Percentiles rank a stretch among this genome's conserved stretches.
phyloP scores from a whole-genome alignment of 1,140 invertebrate species.

The Apis laboriosa region DNA sequence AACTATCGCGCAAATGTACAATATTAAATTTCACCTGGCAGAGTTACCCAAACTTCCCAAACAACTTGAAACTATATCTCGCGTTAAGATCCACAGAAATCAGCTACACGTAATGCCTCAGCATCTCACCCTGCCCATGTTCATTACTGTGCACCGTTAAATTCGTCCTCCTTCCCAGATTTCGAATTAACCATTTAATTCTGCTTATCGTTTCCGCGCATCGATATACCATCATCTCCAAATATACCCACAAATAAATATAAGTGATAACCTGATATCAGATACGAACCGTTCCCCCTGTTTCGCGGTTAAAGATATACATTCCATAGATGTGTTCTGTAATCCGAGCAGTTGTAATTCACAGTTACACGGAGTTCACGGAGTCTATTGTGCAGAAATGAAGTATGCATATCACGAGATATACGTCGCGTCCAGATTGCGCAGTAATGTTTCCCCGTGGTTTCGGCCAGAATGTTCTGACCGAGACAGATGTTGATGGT shows the following conservation, averaged over 20 bases:
- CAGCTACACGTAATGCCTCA: neutral
- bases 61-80: neutral
- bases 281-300: too few species aligned
- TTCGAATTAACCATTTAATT: neutral
- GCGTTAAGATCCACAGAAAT: neutral
- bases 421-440: neutral
- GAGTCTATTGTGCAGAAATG: conserved; percentile 13
- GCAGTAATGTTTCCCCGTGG: neutral
- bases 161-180: neutral
- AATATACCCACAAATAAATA: too few species aligned
- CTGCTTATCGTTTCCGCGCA: neutral
- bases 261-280: too few species aligned
- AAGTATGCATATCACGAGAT: neutral
- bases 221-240: too few species aligned
- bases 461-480: neutral
- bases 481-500: conserved; percentile 11
- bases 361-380: neutral
- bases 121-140: too few species aligned
- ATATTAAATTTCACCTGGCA: neutral
- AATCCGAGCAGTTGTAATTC: neutral
- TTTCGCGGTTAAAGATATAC: too few species aligned
- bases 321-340: too few species aligned
- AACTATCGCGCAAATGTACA: neutral
- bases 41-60: too few species aligned
- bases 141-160: neutral